These are phyloP conservation scores for Epinotia nisella DNA, from an alignment of 2,888 invertebrate genomes.

Conservation along the genomic window DNA sequence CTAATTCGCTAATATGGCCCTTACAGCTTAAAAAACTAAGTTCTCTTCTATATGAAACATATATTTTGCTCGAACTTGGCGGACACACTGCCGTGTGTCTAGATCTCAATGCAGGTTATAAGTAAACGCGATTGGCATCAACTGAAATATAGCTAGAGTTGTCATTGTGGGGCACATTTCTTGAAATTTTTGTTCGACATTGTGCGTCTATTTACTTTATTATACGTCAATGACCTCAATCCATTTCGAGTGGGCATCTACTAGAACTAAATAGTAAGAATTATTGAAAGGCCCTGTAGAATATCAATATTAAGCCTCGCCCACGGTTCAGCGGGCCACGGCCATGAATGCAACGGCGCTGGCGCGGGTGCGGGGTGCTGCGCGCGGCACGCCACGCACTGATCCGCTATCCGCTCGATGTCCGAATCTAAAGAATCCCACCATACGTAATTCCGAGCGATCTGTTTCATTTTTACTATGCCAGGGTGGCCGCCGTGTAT, in stretches of 20 bases:
- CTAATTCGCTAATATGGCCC: too few species aligned
- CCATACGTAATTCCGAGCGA: conserved; percentile 49
- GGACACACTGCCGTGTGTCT: too few species aligned
- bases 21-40: too few species aligned
- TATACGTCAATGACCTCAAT: too few species aligned
- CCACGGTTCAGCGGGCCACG: background rate
- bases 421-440: conserved; percentile 41
- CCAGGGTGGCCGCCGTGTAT: conserved; percentile 48
- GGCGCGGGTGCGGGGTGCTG: conserved; percentile 13
- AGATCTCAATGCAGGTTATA: too few species aligned
- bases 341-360: background rate
- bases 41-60: too few species aligned
- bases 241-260: background rate
- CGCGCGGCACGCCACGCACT: conserved; percentile 40
- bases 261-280: background rate
- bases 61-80: too few species aligned
- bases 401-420: conserved; percentile 37
- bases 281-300: background rate
- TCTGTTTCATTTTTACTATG: conserved; percentile 49
- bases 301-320: background rate
- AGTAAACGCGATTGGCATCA: too few species aligned
- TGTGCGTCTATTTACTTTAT: too few species aligned
- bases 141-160: too few species aligned
- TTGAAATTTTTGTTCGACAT: too few species aligned
- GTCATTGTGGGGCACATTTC: too few species aligned